A percentile compares a stretch with the other conserved stretches of the same genome.
Conservation (phyloP, 1,140 invertebrate species). For the Archivesica marissinica region DNA sequence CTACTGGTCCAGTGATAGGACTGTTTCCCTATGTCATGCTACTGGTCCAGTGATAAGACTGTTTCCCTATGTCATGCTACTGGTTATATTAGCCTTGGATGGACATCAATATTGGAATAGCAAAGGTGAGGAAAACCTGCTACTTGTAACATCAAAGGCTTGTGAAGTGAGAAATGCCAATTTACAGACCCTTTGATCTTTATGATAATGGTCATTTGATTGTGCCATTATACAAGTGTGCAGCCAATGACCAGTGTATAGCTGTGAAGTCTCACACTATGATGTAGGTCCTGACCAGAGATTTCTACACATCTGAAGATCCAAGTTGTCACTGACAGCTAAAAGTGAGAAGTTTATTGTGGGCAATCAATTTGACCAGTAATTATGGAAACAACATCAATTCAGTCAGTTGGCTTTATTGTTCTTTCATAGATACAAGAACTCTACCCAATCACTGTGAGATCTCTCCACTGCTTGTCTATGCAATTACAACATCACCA, state of each 20-base stretch:
- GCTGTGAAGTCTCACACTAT: not conserved
- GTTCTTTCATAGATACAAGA: no score
- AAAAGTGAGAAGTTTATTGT: not conserved
- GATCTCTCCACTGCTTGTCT: no score
- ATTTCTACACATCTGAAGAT: no score
- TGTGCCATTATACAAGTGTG: not conserved
- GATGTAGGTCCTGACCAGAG: not conserved
- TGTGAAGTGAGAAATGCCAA: constrained; percentile 27
- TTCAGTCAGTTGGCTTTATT: not conserved
- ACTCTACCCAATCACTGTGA: no score
- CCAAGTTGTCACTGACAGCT: no score
- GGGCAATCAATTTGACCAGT: not conserved
- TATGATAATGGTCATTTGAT: constrained; percentile 23
- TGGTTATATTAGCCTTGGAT: no score
- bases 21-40: no score
- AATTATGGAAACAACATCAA: not conserved
- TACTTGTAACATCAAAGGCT: not conserved
- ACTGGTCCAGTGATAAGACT: no score
- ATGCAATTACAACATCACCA: no score
- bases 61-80: no score
- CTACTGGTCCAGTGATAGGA: no score
- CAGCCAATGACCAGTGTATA: constrained; percentile 3
- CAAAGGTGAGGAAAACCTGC: not conserved
- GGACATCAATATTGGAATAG: no score
- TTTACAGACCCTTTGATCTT: constrained; percentile 13